Percentiles rank a stretch among this genome's conserved stretches.
Evolutionary conservation across 2,888 invertebrate genomes (phyloP).

Genomic region (Pinctada fucata): DNA sequence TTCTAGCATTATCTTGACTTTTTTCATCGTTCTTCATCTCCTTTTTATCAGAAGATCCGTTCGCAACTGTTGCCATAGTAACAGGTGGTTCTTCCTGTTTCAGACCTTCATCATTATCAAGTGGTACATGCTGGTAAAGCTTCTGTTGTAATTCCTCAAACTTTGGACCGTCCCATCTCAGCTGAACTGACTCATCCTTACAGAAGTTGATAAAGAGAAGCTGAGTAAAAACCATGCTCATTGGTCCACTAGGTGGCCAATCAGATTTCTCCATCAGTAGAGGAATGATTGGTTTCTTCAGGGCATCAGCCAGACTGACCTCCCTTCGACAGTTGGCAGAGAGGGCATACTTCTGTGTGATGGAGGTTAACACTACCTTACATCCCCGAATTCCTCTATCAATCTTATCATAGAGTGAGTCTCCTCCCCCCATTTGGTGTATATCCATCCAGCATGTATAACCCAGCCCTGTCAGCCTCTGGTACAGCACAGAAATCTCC

Average conservation of each 20-base stretch:
- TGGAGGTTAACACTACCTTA: constrained; percentile 51
- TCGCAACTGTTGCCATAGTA: too few relatives aligned
- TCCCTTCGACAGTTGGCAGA: constrained; percentile 67
- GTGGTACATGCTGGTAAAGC: constrained; percentile 39
- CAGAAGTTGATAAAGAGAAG: constrained; percentile 61
- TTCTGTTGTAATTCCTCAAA: constrained; percentile 52
- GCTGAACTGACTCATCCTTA: constrained; percentile 44
- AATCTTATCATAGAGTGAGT: constrained; percentile 72
- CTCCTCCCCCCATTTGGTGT: constrained; percentile 73
- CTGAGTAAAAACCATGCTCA: constrained; percentile 67
- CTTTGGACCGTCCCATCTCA: constrained; percentile 49
- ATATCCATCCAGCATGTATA: constrained; percentile 72
- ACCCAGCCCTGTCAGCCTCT: constrained; percentile 59
- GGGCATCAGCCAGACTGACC: constrained; percentile 65
- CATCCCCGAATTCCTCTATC: constrained; percentile 63
- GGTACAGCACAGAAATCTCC: constrained; percentile 61
- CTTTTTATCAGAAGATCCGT: too few relatives aligned
- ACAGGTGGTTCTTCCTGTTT: too few relatives aligned
- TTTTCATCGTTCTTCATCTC: too few relatives aligned
- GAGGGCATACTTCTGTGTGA: constrained; percentile 64
- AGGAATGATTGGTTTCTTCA: constrained; percentile 69
- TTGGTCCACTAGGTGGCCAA: constrained; percentile 71
- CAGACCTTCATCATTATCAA: neutral
- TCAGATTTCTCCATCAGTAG: constrained; percentile 61
- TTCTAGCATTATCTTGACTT: too few relatives aligned